Evolutionary conservation across 35 echinoderm and acorn worm species (phyloP), one percentile per base, ranked within the genome.

Genomic region (Ophiothrix spiculata): DNA sequence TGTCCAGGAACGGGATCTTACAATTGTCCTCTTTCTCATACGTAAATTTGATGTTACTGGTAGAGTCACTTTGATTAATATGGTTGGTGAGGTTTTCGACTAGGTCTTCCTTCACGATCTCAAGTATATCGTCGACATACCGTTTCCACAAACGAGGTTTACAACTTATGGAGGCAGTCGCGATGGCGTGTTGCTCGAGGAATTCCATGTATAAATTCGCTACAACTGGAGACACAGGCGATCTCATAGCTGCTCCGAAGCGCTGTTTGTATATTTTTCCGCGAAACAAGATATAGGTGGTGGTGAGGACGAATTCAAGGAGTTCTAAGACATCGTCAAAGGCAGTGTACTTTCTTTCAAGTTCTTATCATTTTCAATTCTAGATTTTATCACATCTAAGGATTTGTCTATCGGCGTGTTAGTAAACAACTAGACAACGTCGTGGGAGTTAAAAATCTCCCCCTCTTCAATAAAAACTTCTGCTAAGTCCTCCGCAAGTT

Each of bases 371-470:
- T 79, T 79, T 14, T 79, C 77, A 36, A 79, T n/a, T 25, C 60
- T 6, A 69, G 60, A 69, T 79, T 79, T 79, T 3, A 79, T 81
- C 28, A 81, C 79, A 12, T 32, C 31, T 36, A 81, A 31, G 1
- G 79, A 32, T 32, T 41, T 41, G 10, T 49, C 40, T 6, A 81
- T 81, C 1, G 79, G 79, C 12, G 79, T 81, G 36, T 40, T 38
- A 10, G 79, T 81, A 42, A 81, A 81, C 17, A 81, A 32, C 31
- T 0, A 42, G 32, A 85, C 82, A 35, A 85, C 82, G 37, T 85
- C 82, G 74, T 85, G 82, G 54, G 82, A 85, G 82, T 56, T 73
- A 64, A 74, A 33, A 85, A n/a, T n/a, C n/a, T 74, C 38, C 36
- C 82, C 40, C 49, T 39, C 35, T 35, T 49, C 54, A n/a, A n/a